Evolutionary conservation across 2,888 invertebrate species (phyloP), one percentile per base, ranked within the genome.

Genomic region (Diploptera punctata): DNA sequence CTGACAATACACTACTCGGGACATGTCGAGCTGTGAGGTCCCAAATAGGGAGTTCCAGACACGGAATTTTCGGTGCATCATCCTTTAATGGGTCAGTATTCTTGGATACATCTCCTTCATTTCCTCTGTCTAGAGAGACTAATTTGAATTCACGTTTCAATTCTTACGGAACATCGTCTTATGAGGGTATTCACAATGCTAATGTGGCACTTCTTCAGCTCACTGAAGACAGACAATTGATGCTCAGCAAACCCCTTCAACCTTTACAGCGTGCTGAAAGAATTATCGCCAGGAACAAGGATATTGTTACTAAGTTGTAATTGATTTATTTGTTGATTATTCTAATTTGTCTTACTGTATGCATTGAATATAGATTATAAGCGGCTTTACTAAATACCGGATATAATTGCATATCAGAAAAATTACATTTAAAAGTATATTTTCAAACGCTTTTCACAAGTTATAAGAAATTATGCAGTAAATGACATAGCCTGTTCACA

Each of bases 1-100:
- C 29, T 5, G 65, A 19, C 5, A 49, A 47, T 19, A 60, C 49
- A 3, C 70, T 74, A n/a, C n/a, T 70, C 43, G 74, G 72, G 3
- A 43, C 72, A 1, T 77, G 78, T 47, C 72, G 78, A 24, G 77
- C 76, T 43, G 76, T 77, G 1, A 73, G 78, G 10, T 31, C 52
- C 0, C 70, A 62, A n/a, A 43, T 31, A 3, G 47, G 33, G 1
- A 5, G 24, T 10, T 24, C 65, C 2, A 65, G 57, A 9, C 57
- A 24, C n/a, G 26, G 21, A 13, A 44, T 26, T n/a, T 47, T 65
- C 13, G 26, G 18, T 26, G 65, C 33, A 26, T 18, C 26, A 47
- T 43, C 65, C 47, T 29, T 44, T n/a, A 65, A 65, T 47, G 65
- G 65, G 9, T 65, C 65, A 1, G 5, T 65, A n/a, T 44, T 44